Conservation (phyloP, 2,888 invertebrate genomes). For the Mythimna pallens region DNA sequence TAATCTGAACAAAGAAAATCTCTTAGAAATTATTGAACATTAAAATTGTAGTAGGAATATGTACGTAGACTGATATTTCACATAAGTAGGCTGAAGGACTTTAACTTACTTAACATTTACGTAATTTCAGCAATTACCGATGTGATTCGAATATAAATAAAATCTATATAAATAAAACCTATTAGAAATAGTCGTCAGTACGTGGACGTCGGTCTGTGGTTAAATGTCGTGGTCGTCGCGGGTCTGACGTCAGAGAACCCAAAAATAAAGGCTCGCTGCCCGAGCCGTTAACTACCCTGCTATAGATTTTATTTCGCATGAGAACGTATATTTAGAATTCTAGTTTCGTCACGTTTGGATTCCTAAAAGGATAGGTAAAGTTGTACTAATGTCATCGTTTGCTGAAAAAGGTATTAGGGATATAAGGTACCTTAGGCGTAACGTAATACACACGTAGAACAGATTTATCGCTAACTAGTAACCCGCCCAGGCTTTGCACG, state of each 20-base stretch:
- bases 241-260: slow-evolving; percentile 48
- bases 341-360: slow-evolving; percentile 32
- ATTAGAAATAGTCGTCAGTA: slow-evolving; percentile 25
- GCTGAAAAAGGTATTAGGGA: slow-evolving; percentile 6
- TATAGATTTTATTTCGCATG: slow-evolving; percentile 48
- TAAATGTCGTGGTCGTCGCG: slow-evolving; percentile 30
- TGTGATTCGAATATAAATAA: not conserved
- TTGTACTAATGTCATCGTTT: slow-evolving; percentile 26
- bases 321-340: slow-evolving; percentile 30
- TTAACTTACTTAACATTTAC: not conserved
- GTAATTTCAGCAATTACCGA: not conserved
- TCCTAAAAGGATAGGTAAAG: slow-evolving; percentile 14
- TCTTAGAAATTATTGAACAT: not conserved
- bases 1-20: not conserved
- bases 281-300: slow-evolving; percentile 46
- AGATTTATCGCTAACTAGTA: not conserved
- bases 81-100: not conserved
- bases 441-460: slow-evolving; percentile 6
- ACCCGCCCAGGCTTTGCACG: no score
- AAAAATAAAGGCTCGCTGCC: slow-evolving; percentile 46
- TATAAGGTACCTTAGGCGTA: not conserved
- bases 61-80: not conserved
- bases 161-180: slow-evolving; percentile 10
- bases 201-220: slow-evolving; percentile 21
- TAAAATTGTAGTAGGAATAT: not conserved